These are phyloP conservation scores for Enteromius thamalakanensis DNA, from an alignment of 2,797 vertebrate species.

Conservation along the genomic window DNA sequence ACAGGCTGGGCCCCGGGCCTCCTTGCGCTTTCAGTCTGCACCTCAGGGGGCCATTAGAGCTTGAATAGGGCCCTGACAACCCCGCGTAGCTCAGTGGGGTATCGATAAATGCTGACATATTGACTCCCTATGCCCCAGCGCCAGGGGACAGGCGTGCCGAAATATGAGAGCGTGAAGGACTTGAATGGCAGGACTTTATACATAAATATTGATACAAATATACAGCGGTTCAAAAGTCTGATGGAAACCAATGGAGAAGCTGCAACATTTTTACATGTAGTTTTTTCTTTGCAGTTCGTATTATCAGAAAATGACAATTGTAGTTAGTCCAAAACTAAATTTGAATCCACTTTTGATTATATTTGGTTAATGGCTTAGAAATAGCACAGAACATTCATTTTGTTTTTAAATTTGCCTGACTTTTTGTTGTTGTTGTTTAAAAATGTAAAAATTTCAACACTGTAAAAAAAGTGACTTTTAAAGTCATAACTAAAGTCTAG, in stretches of 20 bases:
- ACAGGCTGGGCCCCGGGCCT: conserved; percentile 80
- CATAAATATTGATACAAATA: conserved; percentile 2
- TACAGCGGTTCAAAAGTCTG: neutral
- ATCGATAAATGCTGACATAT: conserved; percentile 92
- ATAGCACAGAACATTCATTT: neutral
- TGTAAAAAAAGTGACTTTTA: neutral
- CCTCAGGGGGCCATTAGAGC: conserved; percentile 89
- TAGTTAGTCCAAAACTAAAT: neutral
- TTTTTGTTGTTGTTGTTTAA: neutral
- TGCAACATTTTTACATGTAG: neutral
- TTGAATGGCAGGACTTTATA: conserved; percentile 66
- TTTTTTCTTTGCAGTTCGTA: neutral
- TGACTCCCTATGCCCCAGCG: conserved; percentile 84
- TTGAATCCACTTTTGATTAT: neutral
- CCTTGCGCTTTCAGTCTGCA: conserved; percentile 81
- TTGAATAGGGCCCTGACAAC: conserved; percentile 91
- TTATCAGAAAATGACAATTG: neutral
- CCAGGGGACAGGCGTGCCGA: conserved; percentile 76
- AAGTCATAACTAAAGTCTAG: neutral
- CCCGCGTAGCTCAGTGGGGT: conserved; percentile 83
- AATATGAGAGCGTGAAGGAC: conserved; percentile 84
- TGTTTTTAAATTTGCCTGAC: neutral
- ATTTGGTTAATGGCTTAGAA: neutral
- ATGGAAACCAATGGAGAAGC: neutral
- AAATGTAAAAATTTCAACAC: neutral